These are phyloP conservation scores for Scolanthus callimorphus DNA, from an alignment of 92 coral and sea anemone species.

Conservation along the genomic window DNA sequence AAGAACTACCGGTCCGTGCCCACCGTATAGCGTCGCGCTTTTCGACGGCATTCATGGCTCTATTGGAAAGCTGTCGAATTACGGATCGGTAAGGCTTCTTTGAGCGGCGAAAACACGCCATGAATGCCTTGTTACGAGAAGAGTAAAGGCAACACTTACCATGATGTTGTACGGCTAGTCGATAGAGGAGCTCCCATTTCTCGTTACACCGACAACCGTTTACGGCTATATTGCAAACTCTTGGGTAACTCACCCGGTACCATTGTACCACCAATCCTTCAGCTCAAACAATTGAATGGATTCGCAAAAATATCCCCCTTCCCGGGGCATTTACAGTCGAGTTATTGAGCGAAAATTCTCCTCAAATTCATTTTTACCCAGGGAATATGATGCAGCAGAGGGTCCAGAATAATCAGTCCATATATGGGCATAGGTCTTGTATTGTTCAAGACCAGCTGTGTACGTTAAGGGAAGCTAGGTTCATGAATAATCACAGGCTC, in stretches of 20 bases:
- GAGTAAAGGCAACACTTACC: conserved; percentile 24
- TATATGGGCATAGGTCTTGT: conserved; percentile 66
- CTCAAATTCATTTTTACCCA: conserved; percentile 35
- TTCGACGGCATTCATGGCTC: too few species aligned
- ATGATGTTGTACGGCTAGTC: conserved; percentile 21
- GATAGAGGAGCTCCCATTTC: conserved; percentile 34
- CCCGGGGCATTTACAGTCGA: conserved; percentile 27
- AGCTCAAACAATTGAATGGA: neutral
- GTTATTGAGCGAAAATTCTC: conserved; percentile 21
- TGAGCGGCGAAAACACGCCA: too few species aligned
- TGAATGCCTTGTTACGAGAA: too few species aligned
- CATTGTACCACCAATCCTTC: conserved; percentile 25
- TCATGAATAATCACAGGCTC: too few species aligned
- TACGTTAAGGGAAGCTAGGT: conserved; percentile 8
- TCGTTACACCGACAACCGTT: neutral
- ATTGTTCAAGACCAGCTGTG: conserved; percentile 87
- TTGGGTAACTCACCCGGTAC: conserved; percentile 21
- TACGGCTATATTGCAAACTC: conserved; percentile 7
- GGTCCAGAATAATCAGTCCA: conserved; percentile 41
- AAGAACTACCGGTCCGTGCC: too few species aligned
- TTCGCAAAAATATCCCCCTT: conserved; percentile 32
- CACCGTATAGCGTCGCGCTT: too few species aligned
- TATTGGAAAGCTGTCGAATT: too few species aligned
- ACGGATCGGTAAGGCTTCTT: too few species aligned
- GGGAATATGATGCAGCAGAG: conserved; percentile 24